Conservation (phyloP, 2,888 invertebrate genomes). For the Pecten maximus region DNA sequence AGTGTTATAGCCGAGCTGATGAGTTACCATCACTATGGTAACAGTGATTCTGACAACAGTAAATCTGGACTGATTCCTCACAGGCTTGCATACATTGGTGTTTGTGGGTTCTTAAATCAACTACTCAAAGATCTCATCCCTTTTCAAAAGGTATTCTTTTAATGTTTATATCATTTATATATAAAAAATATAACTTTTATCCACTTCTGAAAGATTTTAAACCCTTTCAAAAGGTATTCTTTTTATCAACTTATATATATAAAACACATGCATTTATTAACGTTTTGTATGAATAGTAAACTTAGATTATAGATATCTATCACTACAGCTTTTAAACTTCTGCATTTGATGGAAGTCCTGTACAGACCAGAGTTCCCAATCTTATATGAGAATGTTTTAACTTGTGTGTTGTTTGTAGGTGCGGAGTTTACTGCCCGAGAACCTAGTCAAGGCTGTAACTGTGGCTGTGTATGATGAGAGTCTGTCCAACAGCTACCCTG, state of each 20-base stretch:
- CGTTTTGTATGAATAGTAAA: too few species aligned
- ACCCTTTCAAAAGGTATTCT: too few species aligned
- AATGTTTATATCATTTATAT: neutral
- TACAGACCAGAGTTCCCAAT: too few species aligned
- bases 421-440: slow-evolving; percentile 70
- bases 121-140: slow-evolving; percentile 75
- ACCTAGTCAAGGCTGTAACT: slow-evolving; percentile 65
- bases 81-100: slow-evolving; percentile 74
- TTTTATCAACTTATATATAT: too few species aligned
- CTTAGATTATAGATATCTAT: too few species aligned
- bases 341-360: too few species aligned
- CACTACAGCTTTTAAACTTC: too few species aligned
- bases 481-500: slow-evolving; percentile 70
- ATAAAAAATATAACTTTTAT: neutral
- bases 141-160: slow-evolving; percentile 68
- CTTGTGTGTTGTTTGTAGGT: slow-evolving; percentile 51
- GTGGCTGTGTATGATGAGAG: slow-evolving; percentile 75
- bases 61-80: slow-evolving; percentile 71
- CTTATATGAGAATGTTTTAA: neutral
- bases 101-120: slow-evolving; percentile 67
- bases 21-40: slow-evolving; percentile 76
- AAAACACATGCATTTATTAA: too few species aligned
- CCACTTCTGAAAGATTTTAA: too few species aligned
- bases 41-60: slow-evolving; percentile 57
- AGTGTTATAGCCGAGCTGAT: slow-evolving; percentile 73